Conservation (phyloP, 2,888 invertebrate species). For the Cremastinae sp. region DNA sequence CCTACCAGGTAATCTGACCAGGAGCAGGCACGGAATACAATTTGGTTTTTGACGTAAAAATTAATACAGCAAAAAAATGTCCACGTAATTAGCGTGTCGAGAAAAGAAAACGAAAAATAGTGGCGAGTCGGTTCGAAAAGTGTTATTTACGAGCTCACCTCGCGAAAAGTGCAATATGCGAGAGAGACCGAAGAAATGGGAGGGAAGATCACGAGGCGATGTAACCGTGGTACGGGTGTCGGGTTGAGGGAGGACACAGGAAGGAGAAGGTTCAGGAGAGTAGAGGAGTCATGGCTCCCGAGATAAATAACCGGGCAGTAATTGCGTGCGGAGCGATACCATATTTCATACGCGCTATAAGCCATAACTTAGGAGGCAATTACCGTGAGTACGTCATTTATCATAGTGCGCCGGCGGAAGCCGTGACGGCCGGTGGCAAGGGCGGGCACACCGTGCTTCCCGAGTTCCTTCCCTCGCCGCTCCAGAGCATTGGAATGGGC, state of each 20-base stretch:
- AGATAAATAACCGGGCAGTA: slow-evolving; percentile 83
- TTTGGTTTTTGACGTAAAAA: too few relatives aligned
- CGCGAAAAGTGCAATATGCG: background rate
- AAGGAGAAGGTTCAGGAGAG: slow-evolving; percentile 57
- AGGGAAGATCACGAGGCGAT: slow-evolving; percentile 2
- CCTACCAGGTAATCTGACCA: too few relatives aligned
- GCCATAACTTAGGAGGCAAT: slow-evolving; percentile 84
- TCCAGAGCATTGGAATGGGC: slow-evolving; percentile 42
- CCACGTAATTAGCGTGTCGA: too few relatives aligned
- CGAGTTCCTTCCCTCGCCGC: slow-evolving; percentile 43
- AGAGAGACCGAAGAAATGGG: background rate
- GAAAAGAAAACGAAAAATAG: background rate
- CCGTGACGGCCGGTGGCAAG: slow-evolving; percentile 65
- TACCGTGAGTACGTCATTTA: slow-evolving; percentile 84
- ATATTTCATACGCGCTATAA: slow-evolving; percentile 83
- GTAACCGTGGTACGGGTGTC: slow-evolving; percentile 14
- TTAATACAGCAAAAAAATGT: too few relatives aligned
- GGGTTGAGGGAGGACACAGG: slow-evolving; percentile 27
- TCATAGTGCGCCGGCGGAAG: slow-evolving; percentile 77
- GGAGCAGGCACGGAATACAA: too few relatives aligned
- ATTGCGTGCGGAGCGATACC: slow-evolving; percentile 83
- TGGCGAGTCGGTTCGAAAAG: background rate
- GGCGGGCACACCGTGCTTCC: slow-evolving; percentile 52
- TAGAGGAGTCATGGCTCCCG: slow-evolving; percentile 69
- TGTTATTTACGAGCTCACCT: background rate